Evolutionary conservation across 1,140 invertebrate genomes (phyloP).

Genomic region (Homalodisca vitripennis): DNA sequence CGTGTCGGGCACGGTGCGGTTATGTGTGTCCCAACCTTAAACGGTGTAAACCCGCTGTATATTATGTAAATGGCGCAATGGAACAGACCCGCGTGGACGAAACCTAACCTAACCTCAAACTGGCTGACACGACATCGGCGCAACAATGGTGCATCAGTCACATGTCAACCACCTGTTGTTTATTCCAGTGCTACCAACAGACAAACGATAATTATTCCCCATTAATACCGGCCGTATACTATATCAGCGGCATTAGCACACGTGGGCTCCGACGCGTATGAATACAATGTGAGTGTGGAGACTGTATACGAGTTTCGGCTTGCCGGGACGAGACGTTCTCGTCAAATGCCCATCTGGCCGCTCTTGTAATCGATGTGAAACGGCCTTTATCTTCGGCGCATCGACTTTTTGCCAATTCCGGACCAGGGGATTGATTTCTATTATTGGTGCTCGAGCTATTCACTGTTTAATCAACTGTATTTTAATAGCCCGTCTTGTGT

Average conservation of each 20-base stretch:
- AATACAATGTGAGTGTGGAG: conserved; percentile 19
- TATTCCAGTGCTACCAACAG: conserved; percentile 21
- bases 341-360: neutral
- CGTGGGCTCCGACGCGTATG: neutral
- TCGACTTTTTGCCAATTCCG: neutral
- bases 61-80: too few relatives aligned
- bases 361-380: neutral
- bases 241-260: conserved; percentile 20
- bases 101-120: neutral
- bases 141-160: conserved; percentile 23
- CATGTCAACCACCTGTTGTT: conserved; percentile 13
- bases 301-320: neutral
- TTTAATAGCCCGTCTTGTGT: neutral
- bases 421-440: neutral
- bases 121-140: neutral
- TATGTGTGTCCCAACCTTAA: too few relatives aligned
- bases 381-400: neutral
- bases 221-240: conserved; percentile 21
- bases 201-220: conserved; percentile 26
- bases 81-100: too few relatives aligned
- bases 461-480: neutral
- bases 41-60: too few relatives aligned
- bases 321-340: neutral
- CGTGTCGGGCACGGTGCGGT: too few relatives aligned
- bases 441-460: neutral